A percentile compares a stretch with the other conserved stretches of the same genome.
Evolutionary conservation across 2,888 invertebrate genomes (phyloP).

Genomic region (Phasia obesa): DNA sequence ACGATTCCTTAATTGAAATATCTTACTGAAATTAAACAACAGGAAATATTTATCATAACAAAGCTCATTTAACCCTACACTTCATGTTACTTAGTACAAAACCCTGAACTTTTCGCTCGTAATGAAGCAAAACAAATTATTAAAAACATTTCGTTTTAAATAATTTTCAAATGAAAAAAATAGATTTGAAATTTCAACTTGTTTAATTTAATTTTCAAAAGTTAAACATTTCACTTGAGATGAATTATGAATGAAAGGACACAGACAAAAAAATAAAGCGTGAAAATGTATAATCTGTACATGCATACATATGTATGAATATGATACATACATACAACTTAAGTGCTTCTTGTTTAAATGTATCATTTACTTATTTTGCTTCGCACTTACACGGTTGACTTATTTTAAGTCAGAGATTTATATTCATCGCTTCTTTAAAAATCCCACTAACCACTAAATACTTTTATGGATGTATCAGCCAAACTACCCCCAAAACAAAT

Average conservation of each 20-base stretch:
- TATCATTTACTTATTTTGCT: conserved; percentile 61
- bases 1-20: background rate
- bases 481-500: conserved; percentile 40
- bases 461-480: background rate
- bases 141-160: conserved; percentile 5
- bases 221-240: conserved; percentile 53
- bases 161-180: conserved; percentile 24
- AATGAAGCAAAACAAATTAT: conserved; percentile 56
- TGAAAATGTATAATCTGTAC: conserved; percentile 18
- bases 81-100: conserved; percentile 24
- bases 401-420: conserved; percentile 65
- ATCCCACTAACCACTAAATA: conserved; percentile 41
- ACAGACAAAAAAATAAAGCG: conserved; percentile 27
- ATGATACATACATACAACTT: conserved; percentile 5
- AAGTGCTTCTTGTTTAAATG: conserved; percentile 57
- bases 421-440: conserved; percentile 54
- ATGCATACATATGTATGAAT: background rate
- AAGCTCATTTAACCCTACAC: conserved; percentile 53
- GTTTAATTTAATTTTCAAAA: conserved; percentile 3
- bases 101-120: conserved; percentile 32
- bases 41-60: conserved; percentile 61
- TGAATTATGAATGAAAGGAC: conserved; percentile 52
- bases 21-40: conserved; percentile 19
- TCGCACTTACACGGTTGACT: conserved; percentile 70
- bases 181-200: conserved; percentile 36